Conservation (phyloP, 2,113 vertebrate species). For the Pitta sordida region DNA sequence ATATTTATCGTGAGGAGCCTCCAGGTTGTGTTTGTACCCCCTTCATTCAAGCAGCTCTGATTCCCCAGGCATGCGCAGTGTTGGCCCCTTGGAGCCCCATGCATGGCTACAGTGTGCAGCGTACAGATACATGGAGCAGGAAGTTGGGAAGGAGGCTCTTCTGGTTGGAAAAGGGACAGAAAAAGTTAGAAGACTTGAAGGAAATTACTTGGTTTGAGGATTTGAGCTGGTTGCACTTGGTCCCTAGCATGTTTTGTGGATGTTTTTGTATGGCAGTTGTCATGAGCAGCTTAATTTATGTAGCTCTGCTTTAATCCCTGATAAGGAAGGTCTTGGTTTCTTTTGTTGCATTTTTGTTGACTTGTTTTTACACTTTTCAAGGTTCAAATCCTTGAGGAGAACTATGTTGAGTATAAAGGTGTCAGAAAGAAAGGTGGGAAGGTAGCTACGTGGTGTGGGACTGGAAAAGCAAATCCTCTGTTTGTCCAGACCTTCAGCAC, state of each 20-base stretch:
- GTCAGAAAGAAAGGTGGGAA: not conserved
- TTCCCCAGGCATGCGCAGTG: not conserved
- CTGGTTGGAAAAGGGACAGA: conserved; percentile 20
- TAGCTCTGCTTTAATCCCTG: not conserved
- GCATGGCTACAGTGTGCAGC: not conserved
- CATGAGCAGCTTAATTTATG: not conserved
- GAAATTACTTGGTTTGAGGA: not conserved
- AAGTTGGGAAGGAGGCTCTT: not conserved
- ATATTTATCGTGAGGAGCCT: not conserved
- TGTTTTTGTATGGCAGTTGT: not conserved
- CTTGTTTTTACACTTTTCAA: not conserved
- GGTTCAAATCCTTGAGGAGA: not conserved
- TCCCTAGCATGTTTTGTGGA: not conserved
- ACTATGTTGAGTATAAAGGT: not conserved
- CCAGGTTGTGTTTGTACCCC: not conserved
- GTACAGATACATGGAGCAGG: not conserved
- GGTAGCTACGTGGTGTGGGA: not conserved
- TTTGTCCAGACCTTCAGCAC: not conserved
- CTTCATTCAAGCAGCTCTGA: not conserved
- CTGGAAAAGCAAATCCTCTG: not conserved
- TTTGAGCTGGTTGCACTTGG: not conserved
- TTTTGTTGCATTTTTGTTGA: not conserved
- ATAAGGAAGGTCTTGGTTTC: not conserved
- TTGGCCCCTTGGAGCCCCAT: rapidly evolving
- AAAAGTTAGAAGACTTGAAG: conserved; percentile 24